Evolutionary conservation across 1,140 invertebrate species (phyloP).

Genomic region (Arion vulgaris): DNA sequence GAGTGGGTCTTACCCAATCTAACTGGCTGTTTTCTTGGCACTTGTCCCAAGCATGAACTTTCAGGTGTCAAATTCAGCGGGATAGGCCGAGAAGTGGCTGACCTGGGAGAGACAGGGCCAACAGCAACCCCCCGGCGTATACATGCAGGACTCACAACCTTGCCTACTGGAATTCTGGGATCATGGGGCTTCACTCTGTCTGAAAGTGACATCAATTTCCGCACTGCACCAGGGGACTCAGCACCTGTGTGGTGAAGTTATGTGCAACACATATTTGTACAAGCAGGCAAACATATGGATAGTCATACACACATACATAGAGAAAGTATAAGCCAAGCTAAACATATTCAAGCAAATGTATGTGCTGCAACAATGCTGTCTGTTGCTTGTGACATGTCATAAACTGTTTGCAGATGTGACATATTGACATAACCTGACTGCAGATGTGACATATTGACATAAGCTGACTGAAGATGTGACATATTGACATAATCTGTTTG

Average conservation of each 20-base stretch:
- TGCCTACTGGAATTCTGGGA: constrained; percentile 64
- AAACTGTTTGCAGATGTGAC: no score
- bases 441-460: no score
- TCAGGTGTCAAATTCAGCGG: constrained; percentile 94
- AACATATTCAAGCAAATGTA: no score
- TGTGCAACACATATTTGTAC: constrained; percentile 26
- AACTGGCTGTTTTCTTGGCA: constrained; percentile 88
- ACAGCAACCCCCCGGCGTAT: constrained; percentile 80
- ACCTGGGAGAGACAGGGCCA: constrained; percentile 75
- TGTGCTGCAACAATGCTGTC: no score
- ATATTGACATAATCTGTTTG: no score
- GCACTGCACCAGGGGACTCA: constrained; percentile 94
- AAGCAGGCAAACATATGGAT: constrained; percentile 10
- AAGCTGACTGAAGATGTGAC: no score
- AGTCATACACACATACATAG: no score
- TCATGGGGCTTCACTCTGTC: constrained; percentile 83
- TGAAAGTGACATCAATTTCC: constrained; percentile 90
- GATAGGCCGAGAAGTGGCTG: constrained; percentile 76
- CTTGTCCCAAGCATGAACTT: constrained; percentile 91
- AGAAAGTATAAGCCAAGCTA: no score
- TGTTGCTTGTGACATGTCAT: no score
- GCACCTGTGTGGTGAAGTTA: constrained; percentile 77
- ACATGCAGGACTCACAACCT: constrained; percentile 70
- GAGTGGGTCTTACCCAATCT: constrained; percentile 80
- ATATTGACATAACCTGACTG: no score